Percentiles rank a stretch among this genome's conserved stretches.
Conservation (phyloP, 1,140 invertebrate genomes). For the Pachypsylla venusta region DNA sequence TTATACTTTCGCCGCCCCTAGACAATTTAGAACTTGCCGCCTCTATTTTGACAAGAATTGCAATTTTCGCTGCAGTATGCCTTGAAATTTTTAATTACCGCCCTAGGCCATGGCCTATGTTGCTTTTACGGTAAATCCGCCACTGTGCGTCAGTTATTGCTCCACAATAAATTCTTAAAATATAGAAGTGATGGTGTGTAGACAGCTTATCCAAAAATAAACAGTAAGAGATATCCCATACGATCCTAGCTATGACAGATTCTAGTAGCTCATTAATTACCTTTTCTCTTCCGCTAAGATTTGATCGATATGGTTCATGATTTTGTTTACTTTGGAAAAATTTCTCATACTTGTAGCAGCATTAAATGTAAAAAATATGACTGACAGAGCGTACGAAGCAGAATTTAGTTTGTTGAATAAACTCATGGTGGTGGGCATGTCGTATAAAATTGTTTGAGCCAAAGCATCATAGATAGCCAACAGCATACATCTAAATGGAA, state of each 20-base stretch:
- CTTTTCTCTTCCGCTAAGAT: background rate
- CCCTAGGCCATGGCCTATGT: no score
- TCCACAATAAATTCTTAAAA: background rate
- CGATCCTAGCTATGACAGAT: background rate
- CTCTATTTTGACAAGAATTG: no score
- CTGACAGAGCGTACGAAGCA: background rate
- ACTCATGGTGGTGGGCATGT: conserved; percentile 4
- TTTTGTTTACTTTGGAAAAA: background rate
- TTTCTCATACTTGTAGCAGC: background rate
- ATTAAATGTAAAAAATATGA: conserved; percentile 1
- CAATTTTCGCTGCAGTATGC: no score
- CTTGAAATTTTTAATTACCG: no score
- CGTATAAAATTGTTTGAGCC: background rate
- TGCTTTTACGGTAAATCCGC: background rate
- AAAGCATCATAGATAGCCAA: background rate
- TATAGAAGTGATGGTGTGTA: background rate
- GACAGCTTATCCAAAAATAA: no score
- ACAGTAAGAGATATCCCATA: background rate
- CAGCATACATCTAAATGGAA: background rate
- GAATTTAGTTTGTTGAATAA: background rate
- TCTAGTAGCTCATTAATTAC: background rate
- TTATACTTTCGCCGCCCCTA: no score
- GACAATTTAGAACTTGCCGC: no score
- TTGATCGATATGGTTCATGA: background rate
- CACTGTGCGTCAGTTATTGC: background rate